Base-by-base conservation (phyloP, 1,140 invertebrate species). In the Drosophila busckii region DNA sequence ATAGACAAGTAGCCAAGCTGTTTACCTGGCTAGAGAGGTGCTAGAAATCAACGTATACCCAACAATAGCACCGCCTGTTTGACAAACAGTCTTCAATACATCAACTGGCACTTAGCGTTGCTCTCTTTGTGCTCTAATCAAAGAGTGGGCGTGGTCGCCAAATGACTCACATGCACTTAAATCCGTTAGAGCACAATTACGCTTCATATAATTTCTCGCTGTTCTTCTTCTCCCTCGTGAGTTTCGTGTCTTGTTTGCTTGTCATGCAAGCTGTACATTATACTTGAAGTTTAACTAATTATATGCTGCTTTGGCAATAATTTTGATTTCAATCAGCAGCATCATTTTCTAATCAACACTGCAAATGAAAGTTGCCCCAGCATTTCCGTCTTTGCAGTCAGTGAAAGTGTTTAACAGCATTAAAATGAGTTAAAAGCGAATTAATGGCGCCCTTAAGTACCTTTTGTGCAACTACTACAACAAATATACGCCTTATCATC, bases 401-500 rank as follows among this genome's bases (percentile, higher is more conserved):
- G 70, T 75, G 70, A 73, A 75, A 73, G 70, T 73, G 44, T 10
- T 25, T 1, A 28, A 28, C 9, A 45, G 48, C 17, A 28, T 20
- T 8, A 49, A 49, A 46, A 59, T 59, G 29, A 73, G 75, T 75
- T 73, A 64, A 76, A 69, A 59, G 44, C 70, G 65, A 76, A 60
- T 64, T 69, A 73, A 64, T 75, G 70, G 46, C 48, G 56, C 66
- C 55, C 63, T 41, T 48, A 45, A 49, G 38, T 44, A 29, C 26
- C 38, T 50, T 42, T 45, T 56, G 28, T 48, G 52, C 44, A 10
- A 35, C 22, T 31, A 29, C 32, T 28, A 26, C 8, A 25, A 20
- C 20, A 56, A 65, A 66, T 58, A 67, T 44, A 37, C 50, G 68
- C 73, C 53, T 80, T 64, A 82, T 82, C 73, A 80, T 56, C 44